Evolutionary conservation across 1,140 invertebrate genomes (phyloP).

Genomic region (Monochamus saltuarius): DNA sequence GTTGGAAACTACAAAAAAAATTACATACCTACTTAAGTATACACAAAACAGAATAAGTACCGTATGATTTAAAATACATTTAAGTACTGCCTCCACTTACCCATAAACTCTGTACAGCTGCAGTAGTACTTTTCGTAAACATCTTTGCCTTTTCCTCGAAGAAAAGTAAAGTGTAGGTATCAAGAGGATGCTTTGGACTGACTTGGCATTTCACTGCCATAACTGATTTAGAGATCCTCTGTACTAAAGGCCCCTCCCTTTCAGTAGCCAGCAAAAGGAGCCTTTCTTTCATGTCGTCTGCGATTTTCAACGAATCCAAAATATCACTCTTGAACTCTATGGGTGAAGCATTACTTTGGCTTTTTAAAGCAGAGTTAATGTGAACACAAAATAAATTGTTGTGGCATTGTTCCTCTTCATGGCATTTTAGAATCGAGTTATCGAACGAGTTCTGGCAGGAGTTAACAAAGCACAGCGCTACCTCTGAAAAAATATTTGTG

Average conservation of each 20-base stretch:
- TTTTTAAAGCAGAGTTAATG: conserved; percentile 68
- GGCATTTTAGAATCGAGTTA: conserved; percentile 60
- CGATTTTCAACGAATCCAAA: conserved; percentile 65
- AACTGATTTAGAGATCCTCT: conserved; percentile 74
- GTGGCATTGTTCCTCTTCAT: conserved; percentile 50
- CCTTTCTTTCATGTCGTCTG: conserved; percentile 66
- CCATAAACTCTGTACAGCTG: conserved; percentile 61
- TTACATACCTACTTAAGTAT: no score
- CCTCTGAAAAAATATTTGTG: conserved; percentile 53
- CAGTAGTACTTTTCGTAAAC: conserved; percentile 66
- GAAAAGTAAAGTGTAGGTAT: conserved; percentile 73
- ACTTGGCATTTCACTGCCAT: conserved; percentile 78
- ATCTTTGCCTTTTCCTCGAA: conserved; percentile 58
- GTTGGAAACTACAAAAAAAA: background rate
- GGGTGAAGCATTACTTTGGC: conserved; percentile 60
- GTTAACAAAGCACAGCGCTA: conserved; percentile 69
- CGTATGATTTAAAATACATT: no score
- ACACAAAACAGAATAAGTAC: no score
- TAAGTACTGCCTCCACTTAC: background rate
- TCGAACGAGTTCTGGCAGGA: conserved; percentile 62
- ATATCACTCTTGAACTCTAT: conserved; percentile 67
- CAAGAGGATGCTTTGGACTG: conserved; percentile 68
- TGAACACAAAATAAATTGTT: conserved; percentile 61
- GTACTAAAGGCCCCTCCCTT: conserved; percentile 69
- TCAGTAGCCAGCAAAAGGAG: conserved; percentile 66